phyloP scores from a whole-genome alignment of 1,140 invertebrate species.

The Tribolium madens region DNA sequence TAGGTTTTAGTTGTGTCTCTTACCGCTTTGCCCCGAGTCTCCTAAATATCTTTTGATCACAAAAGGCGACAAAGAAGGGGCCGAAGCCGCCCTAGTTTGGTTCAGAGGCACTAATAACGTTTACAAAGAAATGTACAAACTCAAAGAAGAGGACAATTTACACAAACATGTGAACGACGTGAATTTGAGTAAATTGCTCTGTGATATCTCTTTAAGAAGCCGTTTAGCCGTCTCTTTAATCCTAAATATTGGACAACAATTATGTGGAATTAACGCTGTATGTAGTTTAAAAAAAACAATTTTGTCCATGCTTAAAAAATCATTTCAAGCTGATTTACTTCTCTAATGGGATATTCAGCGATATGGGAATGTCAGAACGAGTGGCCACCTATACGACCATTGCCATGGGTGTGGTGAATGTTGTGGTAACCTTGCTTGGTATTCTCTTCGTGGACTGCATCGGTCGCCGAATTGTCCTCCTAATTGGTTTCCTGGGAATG shows the following conservation, averaged over 20 bases:
- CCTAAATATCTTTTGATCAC: slow-evolving; percentile 87
- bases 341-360: not conserved
- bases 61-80: slow-evolving; percentile 79
- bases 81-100: slow-evolving; percentile 82
- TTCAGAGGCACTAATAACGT: slow-evolving; percentile 81
- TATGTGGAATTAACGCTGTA: slow-evolving; percentile 92
- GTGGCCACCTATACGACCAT: slow-evolving; percentile 83
- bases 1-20: slow-evolving; percentile 70
- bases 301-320: not conserved
- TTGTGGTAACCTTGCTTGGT: slow-evolving; percentile 88
- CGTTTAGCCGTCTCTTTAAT: slow-evolving; percentile 87
- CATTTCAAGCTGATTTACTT: not conserved
- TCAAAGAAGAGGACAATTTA: slow-evolving; percentile 83
- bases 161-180: slow-evolving; percentile 79
- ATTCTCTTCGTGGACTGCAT: slow-evolving; percentile 85
- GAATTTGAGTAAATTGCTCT: slow-evolving; percentile 78
- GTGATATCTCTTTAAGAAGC: slow-evolving; percentile 77
- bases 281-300: slow-evolving; percentile 55
- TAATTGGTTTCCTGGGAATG: slow-evolving; percentile 84
- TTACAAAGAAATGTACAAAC: slow-evolving; percentile 89
- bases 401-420: slow-evolving; percentile 89
- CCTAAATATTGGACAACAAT: slow-evolving; percentile 90
- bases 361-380: not conserved
- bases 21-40: slow-evolving; percentile 92
- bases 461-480: slow-evolving; percentile 83